Evolutionary conservation across 2,113 vertebrate genomes (phyloP), one percentile per base, ranked within the genome.

Genomic region (Nibea albiflora): DNA sequence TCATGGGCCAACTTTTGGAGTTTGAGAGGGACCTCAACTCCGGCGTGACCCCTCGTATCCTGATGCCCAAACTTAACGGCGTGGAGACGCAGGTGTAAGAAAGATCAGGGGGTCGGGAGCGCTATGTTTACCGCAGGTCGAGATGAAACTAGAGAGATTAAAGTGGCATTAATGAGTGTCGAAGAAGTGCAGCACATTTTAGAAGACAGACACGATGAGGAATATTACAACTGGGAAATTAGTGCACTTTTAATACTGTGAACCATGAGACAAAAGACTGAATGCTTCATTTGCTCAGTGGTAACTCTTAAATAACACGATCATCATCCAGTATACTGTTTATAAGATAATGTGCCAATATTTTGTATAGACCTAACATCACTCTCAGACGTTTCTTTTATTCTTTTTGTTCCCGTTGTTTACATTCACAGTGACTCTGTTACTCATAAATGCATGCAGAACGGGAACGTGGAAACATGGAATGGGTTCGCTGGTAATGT

Each of bases 1-100:
- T 96, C 92, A 96, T 96, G 96, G 96, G 96, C 65, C 96, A 96
- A 88, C 94, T 96, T 44, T 83, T 96, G 92, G 95, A 96, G 92
- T 96, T 96, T 6, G 96, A 96, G 85, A 93, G 94, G 64, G 96
- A 96, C 89, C 95, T 96, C 87, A 96, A 96, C 83, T 94, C 95
- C 1, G 95, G 96, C n/a, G 90, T 96, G 87, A 96, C 95, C 3
- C 96, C 96, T 63, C 95, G 96, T 22, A 96, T 96, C 86, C 92
- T 96, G 72, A 96, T 93, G 83, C 96, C 95, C 60, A 96, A 95
- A 78, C 94, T 96, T 24, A 93, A 88, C 7, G 96, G 96, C 15
- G 91, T 96, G 80, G 96, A 96, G 92, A 96, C 95, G 0, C 95
- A 96, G 81, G 96, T 96, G 81, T 96, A 87, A 92, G 28, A 53